Conservation (phyloP, 2,113 vertebrate genomes). For the Megaceryle maxima region DNA sequence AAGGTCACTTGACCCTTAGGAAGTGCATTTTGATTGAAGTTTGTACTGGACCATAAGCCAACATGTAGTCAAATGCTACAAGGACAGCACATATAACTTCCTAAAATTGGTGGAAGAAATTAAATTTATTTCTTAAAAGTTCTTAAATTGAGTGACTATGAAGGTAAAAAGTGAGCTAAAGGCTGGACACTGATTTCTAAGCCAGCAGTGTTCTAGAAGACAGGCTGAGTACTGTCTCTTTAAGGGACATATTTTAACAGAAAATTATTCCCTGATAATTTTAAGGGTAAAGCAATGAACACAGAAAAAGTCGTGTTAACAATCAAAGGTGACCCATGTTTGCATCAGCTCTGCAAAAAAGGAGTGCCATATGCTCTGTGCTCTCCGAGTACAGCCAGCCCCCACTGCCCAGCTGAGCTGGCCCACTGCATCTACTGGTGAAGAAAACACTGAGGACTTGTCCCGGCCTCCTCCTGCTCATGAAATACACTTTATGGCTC, state of each 20-base stretch:
- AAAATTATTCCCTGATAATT: not conserved
- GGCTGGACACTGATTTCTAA: not conserved
- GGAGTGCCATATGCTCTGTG: not conserved
- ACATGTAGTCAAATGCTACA: not conserved
- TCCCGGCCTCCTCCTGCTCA: not conserved
- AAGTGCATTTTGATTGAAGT: not conserved
- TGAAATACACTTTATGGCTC: constrained; percentile 4
- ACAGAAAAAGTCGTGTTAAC: not conserved
- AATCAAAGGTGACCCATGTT: not conserved
- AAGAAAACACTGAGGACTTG: not conserved
- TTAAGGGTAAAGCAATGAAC: not conserved
- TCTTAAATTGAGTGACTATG: not conserved
- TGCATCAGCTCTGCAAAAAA: not conserved
- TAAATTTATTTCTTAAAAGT: not conserved
- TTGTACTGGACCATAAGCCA: not conserved
- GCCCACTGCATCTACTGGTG: accelerated
- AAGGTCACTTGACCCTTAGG: not conserved
- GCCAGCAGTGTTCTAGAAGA: not conserved
- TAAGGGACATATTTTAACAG: not conserved
- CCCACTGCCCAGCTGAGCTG: not conserved
- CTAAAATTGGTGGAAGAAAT: not conserved
- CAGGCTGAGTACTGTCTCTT: not conserved
- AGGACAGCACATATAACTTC: not conserved
- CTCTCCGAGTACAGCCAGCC: not conserved
- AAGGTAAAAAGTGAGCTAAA: not conserved